These are phyloP conservation scores for Pyralis farinalis DNA, from an alignment of 2,888 invertebrate genomes.

Conservation along the genomic window DNA sequence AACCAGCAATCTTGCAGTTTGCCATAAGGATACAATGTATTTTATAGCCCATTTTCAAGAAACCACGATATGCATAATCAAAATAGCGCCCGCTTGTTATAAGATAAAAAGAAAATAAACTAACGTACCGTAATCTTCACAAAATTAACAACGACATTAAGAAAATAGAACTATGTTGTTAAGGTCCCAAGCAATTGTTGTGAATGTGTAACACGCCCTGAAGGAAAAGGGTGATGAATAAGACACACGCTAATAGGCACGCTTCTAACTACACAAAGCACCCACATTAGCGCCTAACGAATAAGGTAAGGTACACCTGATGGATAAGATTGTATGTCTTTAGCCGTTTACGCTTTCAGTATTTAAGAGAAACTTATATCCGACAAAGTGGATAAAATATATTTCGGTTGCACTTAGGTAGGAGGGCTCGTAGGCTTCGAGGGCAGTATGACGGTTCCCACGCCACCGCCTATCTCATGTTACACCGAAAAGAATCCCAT, in stretches of 20 bases:
- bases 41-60: background rate
- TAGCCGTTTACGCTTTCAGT: slow-evolving; percentile 53
- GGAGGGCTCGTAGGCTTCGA: slow-evolving; percentile 39
- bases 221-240: slow-evolving; percentile 64
- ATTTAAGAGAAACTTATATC: slow-evolving; percentile 73
- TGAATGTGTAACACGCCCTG: slow-evolving; percentile 44
- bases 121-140: slow-evolving; percentile 38
- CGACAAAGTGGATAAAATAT: slow-evolving; percentile 66
- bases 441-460: slow-evolving; percentile 67
- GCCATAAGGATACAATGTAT: background rate
- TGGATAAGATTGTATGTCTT: slow-evolving; percentile 67
- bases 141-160: slow-evolving; percentile 57
- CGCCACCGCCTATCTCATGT: slow-evolving; percentile 67
- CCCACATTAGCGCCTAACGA: slow-evolving; percentile 67
- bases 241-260: slow-evolving; percentile 64
- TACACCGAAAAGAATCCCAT: slow-evolving; percentile 70
- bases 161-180: slow-evolving; percentile 58
- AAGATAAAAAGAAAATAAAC: slow-evolving; percentile 28
- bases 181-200: slow-evolving; percentile 51
- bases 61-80: slow-evolving; percentile 8
- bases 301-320: slow-evolving; percentile 59
- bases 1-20: background rate
- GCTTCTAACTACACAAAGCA: slow-evolving; percentile 54
- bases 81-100: slow-evolving; percentile 26
- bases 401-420: slow-evolving; percentile 73